Base-by-base conservation (phyloP, 2,888 invertebrate species). In the Oligia latruncula region DNA sequence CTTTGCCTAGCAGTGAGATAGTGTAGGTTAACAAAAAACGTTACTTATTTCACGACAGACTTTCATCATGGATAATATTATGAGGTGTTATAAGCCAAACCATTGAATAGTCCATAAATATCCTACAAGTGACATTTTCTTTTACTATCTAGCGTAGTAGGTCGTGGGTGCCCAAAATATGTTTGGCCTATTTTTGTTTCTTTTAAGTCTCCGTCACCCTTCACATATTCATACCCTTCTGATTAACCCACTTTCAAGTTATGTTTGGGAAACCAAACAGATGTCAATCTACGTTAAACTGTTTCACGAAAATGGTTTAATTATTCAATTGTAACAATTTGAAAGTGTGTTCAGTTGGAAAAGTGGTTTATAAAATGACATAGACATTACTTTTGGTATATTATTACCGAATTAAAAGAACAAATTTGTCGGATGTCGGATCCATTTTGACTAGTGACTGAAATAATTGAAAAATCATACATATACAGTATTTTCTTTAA, bases 291-390 rank as follows among this genome's bases (percentile, higher is more conserved):
- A 46, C 13, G 15, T 55, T 68, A 58, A 74, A 77, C 40, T 40
- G 58, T 71, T 71, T 62, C 62, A 60, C 43, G 67, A 58, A 81
- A 76, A 75, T 71, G 20, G 66, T 40, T 82, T 66, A 79, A 79
- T 75, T 75, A 80, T 82, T 80, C 68, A 85, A 74, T 77, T 78
- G 71, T 64, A 84, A 76, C 78, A 55, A 77, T 82, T 82, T 46
- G 43, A 40, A 80, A 80, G 74, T 74, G 74, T 81, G 0, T 79
- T 49, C 23, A 13, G 23, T 64, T 80, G 64, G 55, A 29, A 80
- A 75, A 62, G 29, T 5, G 23, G 55, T 64, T 80, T 80, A 55
- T 68, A 55, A 35, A 67, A 80, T 76, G 23, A 60, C 4, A 49
- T 49, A 3, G 40, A 23, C 17, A 40, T 62, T 68, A n/a, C 15